Evolutionary conservation across 2,797 vertebrate genomes (phyloP), one percentile per base, ranked within the genome.

Genomic region (Manis pentadactyla): DNA sequence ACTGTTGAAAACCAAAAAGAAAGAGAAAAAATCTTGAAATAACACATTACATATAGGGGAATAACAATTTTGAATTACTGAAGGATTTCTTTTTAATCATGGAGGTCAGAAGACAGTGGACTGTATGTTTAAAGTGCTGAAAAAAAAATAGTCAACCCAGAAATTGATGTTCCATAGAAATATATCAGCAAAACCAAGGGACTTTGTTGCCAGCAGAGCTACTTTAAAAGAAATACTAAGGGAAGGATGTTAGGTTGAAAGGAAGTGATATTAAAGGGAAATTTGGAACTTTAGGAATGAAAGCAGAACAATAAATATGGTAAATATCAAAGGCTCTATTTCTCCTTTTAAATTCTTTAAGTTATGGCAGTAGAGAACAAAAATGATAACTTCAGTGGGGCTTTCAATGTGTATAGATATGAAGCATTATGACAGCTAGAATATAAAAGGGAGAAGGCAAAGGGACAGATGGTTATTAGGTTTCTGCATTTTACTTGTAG

Each of bases 271-370:
- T 13, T 69, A 19, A 39, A 77, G 23, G 64, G 15, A 75, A 93
- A 79, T 9, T 9, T 82, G 39, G 53, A 63, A 75, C 49, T 77
- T 82, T 4, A 90, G 42, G 18, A 89, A 59, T 96, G 21, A 94
- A 93, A 57, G 42, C 57, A 75, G n/a, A 86, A 63, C 8, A 66
- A 61, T 66, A 55, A 94, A 91, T 90, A 78, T 78, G 51, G 42
- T 77, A 69, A 95, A 77, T 82, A 66, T 64, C 29, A 90, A 89
- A 55, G 21, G 4, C n/a, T 75, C 3, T n/a, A 46, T 55, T 79
- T 94, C 21, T 55, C 39, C 34, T 89, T 55, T 49, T 55, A 94
- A 95, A 1, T 49, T 95, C 49, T 82, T 75, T 74, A 86, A 75
- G 91, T 87, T 87, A 17, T 88, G 91, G 46, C 25, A 39, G 15